Conservation (phyloP, 2,113 vertebrate species). For the Bagarius yarrelli region DNA sequence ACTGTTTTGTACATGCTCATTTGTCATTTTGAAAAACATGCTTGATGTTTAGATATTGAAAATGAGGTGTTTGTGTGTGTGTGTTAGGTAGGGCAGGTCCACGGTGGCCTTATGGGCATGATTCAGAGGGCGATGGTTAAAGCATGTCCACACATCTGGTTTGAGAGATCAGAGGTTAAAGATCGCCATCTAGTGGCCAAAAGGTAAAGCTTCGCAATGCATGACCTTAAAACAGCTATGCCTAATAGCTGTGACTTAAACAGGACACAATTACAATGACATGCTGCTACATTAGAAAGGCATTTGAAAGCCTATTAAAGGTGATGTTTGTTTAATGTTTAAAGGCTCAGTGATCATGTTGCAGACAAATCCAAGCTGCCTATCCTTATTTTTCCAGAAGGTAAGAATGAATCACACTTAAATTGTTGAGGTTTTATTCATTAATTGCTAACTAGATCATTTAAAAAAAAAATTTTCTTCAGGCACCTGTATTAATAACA, state of each 20-base stretch:
- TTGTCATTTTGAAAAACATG: background rate
- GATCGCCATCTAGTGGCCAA: conserved; percentile 90
- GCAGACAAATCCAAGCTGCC: conserved; percentile 83
- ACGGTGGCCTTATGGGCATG: conserved; percentile 86
- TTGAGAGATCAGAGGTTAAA: conserved; percentile 90
- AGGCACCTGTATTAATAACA: conserved; percentile 92
- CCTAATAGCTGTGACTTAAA: background rate
- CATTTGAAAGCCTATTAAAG: background rate
- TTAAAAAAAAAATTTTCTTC: background rate
- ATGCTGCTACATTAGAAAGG: background rate
- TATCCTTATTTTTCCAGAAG: conserved; percentile 90
- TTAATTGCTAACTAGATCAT: background rate
- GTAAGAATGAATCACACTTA: conserved; percentile 61
- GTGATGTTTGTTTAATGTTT: background rate
- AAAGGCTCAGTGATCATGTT: conserved; percentile 81
- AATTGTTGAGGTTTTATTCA: background rate
- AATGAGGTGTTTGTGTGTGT: conserved; percentile 50
- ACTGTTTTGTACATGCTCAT: background rate
- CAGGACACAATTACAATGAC: too few relatives aligned
- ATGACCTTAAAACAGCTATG: background rate
- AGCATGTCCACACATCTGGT: conserved; percentile 88
- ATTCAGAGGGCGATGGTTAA: conserved; percentile 90
- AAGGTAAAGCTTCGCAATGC: conserved; percentile 65
- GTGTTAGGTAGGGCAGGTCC: conserved; percentile 83
- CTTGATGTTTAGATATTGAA: background rate